Evolutionary conservation across 2,113 vertebrate species (phyloP).

Genomic region (Halichoeres trimaculatus): DNA sequence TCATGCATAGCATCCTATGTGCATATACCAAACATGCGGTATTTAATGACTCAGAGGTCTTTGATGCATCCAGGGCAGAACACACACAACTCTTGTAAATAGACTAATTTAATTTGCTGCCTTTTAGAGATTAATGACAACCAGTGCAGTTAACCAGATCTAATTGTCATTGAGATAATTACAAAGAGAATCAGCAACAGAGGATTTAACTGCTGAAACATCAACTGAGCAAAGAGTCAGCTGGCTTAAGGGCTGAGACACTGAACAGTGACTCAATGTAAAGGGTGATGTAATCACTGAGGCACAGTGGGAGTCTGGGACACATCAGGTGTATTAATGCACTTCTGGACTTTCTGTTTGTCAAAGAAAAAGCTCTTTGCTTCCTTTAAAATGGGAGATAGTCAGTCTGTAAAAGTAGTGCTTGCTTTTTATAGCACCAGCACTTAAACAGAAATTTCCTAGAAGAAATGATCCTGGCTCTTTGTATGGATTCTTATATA

Average conservation of each 20-base stretch:
- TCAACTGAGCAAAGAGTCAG: slow-evolving; percentile 18
- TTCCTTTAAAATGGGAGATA: slow-evolving; percentile 10
- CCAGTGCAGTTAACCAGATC: slow-evolving; percentile 63
- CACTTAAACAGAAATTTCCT: neutral
- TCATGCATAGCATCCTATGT: neutral
- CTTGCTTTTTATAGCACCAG: neutral
- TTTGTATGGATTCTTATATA: no score
- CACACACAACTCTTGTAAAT: slow-evolving; percentile 36
- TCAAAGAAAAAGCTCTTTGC: slow-evolving; percentile 27
- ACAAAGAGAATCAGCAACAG: slow-evolving; percentile 52
- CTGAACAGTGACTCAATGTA: slow-evolving; percentile 15
- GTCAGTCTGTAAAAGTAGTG: neutral
- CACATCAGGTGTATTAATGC: slow-evolving; percentile 37
- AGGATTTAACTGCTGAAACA: slow-evolving; percentile 25
- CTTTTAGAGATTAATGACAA: slow-evolving; percentile 63
- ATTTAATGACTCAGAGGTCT: slow-evolving; percentile 26
- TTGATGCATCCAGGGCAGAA: slow-evolving; percentile 20
- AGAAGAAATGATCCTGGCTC: no score
- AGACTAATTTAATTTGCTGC: slow-evolving; percentile 64
- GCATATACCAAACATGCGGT: slow-evolving; percentile 5
- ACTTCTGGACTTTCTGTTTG: slow-evolving; percentile 12
- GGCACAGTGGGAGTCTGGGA: neutral
- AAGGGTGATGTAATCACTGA: slow-evolving; percentile 31
- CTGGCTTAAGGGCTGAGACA: slow-evolving; percentile 1
- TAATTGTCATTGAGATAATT: slow-evolving; percentile 70